A percentile compares a stretch with the other conserved stretches of the same genome.
Conservation (phyloP, 2,888 invertebrate genomes). For the Drosophila kanekoi region DNA sequence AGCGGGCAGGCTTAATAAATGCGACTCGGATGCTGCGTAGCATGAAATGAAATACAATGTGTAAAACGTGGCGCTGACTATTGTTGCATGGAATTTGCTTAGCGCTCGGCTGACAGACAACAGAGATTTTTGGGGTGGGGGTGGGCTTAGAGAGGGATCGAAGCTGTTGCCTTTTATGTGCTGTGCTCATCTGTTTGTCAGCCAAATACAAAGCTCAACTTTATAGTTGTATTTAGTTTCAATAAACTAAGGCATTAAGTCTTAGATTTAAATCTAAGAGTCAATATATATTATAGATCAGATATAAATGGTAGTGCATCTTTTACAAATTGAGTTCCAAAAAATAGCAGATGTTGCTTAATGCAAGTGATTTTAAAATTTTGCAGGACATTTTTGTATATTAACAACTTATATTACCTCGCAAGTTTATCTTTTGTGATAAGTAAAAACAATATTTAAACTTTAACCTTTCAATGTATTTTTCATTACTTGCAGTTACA, state of each 20-base stretch:
- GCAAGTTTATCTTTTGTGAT: too few relatives aligned
- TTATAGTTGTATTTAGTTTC: slow-evolving; percentile 20
- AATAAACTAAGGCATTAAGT: slow-evolving; percentile 24
- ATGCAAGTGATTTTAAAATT: too few relatives aligned
- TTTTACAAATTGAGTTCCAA: too few relatives aligned
- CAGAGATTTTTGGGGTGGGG: background rate
- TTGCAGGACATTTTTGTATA: too few relatives aligned
- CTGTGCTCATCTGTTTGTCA: slow-evolving; percentile 26
- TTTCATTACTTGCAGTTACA: slow-evolving; percentile 88
- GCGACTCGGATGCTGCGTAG: slow-evolving; percentile 43
- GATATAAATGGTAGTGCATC: too few relatives aligned
- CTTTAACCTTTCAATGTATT: background rate
- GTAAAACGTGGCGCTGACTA: slow-evolving; percentile 61
- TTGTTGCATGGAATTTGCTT: slow-evolving; percentile 68
- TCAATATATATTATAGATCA: background rate
- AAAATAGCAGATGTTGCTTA: too few relatives aligned
- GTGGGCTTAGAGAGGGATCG: background rate
- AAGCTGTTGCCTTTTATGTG: slow-evolving; percentile 21
- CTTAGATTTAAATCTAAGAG: slow-evolving; percentile 5
- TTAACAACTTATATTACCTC: too few relatives aligned
- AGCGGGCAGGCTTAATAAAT: slow-evolving; percentile 57
- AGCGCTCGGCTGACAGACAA: slow-evolving; percentile 8
- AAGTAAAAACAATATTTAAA: too few relatives aligned
- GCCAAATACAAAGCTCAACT: slow-evolving; percentile 22
- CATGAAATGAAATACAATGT: slow-evolving; percentile 74